These are phyloP conservation scores for Trichoplusia ni DNA, from an alignment of 1,140 invertebrate species.

Conservation along the genomic window DNA sequence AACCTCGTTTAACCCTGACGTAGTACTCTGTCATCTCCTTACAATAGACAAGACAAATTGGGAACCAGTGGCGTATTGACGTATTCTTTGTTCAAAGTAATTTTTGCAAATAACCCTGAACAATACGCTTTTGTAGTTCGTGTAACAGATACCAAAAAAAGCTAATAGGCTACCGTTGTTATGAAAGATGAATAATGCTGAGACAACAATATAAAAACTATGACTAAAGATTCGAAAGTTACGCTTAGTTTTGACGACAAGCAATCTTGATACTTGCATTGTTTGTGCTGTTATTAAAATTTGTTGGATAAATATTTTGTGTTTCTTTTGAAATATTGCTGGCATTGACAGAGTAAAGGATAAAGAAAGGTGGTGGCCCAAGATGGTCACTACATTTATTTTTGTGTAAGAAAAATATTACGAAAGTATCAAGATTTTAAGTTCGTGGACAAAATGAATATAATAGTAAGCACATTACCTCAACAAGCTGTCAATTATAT, in stretches of 20 bases:
- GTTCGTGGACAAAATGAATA: no score
- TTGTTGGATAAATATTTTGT: neutral
- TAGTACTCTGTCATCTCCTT: slow-evolving; percentile 33
- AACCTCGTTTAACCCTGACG: slow-evolving; percentile 32
- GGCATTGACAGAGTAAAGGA: no score
- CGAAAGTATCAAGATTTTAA: no score
- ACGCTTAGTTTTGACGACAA: neutral
- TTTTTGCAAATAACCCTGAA: slow-evolving; percentile 40
- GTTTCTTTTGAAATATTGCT: no score
- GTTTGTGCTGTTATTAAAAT: slow-evolving; percentile 1
- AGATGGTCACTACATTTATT: no score
- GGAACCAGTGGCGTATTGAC: slow-evolving; percentile 42
- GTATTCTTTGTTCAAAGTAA: slow-evolving; percentile 37
- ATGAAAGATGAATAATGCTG: slow-evolving; percentile 12
- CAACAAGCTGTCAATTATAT: no score
- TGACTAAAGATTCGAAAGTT: neutral
- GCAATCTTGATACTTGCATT: neutral
- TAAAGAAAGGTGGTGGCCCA: no score
- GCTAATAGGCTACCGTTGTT: slow-evolving; percentile 30
- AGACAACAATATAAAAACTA: neutral
- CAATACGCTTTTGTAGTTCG: slow-evolving; percentile 36
- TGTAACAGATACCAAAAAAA: slow-evolving; percentile 26
- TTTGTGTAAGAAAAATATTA: no score
- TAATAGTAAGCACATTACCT: no score
- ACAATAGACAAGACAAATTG: slow-evolving; percentile 45